Percentiles rank a stretch among this genome's conserved stretches.
These are phyloP conservation scores for Lipophrys pholis DNA, from an alignment of 2,113 vertebrate species.

Conservation along the genomic window DNA sequence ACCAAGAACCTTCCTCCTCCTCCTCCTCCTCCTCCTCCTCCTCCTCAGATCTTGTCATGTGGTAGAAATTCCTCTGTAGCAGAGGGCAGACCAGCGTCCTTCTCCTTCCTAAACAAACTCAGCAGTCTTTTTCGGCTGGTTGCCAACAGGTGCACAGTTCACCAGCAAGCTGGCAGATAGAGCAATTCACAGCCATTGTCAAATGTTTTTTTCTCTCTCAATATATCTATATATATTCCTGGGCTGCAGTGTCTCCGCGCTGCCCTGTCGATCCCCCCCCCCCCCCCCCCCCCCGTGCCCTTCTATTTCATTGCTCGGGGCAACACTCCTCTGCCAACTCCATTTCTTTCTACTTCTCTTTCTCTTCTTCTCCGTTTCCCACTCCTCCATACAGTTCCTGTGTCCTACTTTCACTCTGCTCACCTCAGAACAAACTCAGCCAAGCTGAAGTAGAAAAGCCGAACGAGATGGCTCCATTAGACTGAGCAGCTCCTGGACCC, in stretches of 20 bases:
- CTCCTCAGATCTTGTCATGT: neutral
- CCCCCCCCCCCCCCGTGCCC: neutral
- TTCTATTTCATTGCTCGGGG: neutral
- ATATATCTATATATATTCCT: constrained; percentile 9
- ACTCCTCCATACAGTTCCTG: constrained; percentile 16
- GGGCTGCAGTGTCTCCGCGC: neutral
- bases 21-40: neutral
- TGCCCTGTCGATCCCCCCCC: neutral
- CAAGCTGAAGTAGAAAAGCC: neutral
- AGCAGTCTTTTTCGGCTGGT: constrained; percentile 18
- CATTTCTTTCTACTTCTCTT: constrained; percentile 1
- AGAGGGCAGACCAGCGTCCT: constrained; percentile 30
- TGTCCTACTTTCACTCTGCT: constrained; percentile 19
- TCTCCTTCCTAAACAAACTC: constrained; percentile 47
- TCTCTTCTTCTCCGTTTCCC: constrained; percentile 9
- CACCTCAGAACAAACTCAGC: constrained; percentile 8
- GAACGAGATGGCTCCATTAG: constrained; percentile 10
- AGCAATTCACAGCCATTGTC: constrained; percentile 7
- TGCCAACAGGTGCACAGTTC: constrained; percentile 52
- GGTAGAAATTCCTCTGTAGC: constrained; percentile 16
- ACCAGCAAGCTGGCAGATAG: constrained; percentile 29
- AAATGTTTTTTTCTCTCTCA: constrained; percentile 1
- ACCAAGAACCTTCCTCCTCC: neutral
- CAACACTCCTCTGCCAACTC: constrained; percentile 4
- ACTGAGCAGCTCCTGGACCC: constrained; percentile 21